These are phyloP conservation scores for Homarus americanus DNA, from an alignment of 1,140 invertebrate genomes.

Conservation along the genomic window DNA sequence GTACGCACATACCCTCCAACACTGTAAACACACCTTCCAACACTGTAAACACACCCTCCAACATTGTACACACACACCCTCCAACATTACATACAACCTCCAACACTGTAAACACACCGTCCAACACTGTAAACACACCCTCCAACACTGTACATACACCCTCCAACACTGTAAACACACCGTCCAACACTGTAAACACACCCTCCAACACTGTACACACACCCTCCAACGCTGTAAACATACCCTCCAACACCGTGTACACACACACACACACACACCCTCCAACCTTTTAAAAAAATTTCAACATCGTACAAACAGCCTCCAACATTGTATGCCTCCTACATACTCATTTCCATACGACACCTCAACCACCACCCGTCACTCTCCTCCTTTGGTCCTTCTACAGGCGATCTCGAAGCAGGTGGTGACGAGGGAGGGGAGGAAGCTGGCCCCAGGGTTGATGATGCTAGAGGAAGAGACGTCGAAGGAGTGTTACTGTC, in stretches of 20 bases:
- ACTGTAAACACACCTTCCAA: not conserved
- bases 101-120: not conserved
- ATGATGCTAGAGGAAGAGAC: not conserved
- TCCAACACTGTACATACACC: not conserved
- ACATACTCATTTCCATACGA: too few species aligned
- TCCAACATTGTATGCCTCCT: too few species aligned
- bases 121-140: not conserved
- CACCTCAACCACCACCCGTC: not conserved
- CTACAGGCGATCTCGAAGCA: slow-evolving; percentile 59
- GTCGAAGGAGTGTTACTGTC: slow-evolving; percentile 80
- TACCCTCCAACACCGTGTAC: too few species aligned
- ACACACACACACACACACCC: too few species aligned
- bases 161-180: not conserved
- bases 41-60: not conserved
- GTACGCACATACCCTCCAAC: not conserved
- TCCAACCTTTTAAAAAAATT: too few species aligned
- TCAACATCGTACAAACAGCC: too few species aligned
- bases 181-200: not conserved
- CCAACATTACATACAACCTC: not conserved
- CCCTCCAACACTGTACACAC: not conserved
- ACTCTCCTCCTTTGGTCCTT: not conserved
- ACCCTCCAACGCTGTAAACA: too few species aligned
- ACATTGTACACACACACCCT: not conserved
- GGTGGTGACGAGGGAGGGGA: slow-evolving; percentile 22
- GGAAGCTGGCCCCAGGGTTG: slow-evolving; percentile 43